Evolutionary conservation across 2,888 invertebrate genomes (phyloP), one percentile per base, ranked within the genome.

Genomic region (Drosophila mercatorum): DNA sequence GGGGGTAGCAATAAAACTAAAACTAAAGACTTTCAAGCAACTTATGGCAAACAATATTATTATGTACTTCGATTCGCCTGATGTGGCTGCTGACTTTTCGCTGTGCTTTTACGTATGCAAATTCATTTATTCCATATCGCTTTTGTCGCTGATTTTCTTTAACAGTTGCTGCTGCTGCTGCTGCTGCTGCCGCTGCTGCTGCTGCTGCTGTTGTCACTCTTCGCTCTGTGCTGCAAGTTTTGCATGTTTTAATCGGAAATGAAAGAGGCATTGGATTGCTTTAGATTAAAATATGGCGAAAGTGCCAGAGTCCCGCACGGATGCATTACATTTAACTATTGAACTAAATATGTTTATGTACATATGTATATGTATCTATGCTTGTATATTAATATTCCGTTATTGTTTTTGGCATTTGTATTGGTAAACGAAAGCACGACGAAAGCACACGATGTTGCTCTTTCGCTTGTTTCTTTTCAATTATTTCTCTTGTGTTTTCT

Each of bases 1-100:
- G 73, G 78, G 82, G 83, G 83, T 78, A 83, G 83, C 59, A 66
- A 71, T 75, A 68, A 71, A 77, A 77, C 77, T 73, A 68, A 68
- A 73, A 73, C 74, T 70, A 59, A 78, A 78, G 47, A 59, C 74
- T 74, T 74, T 59, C 47, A 57, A 67, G 53, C 60, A 65, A 65
- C 64, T 70, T 67, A 62, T 56, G 61, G 59, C 59, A 63, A 49
- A 43, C 61, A 52, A 64, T 69, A 56, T 55, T 46, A 40, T 64
- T 46, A 40, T 64, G 57, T 68, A 58, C 57, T 62, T 64, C 64
- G 66, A 65, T 78, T 74, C 61, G 78, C 69, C 71, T 71, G 70
- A 68, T 78, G 78, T 78, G 38, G 61, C 59, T 78, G 75, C 78
- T 68, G 70, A 74, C 53, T 75, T 78, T 78, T 78, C 75, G 72